Base-by-base conservation (phyloP, 2,888 invertebrate species). In the Anticlea derivata region DNA sequence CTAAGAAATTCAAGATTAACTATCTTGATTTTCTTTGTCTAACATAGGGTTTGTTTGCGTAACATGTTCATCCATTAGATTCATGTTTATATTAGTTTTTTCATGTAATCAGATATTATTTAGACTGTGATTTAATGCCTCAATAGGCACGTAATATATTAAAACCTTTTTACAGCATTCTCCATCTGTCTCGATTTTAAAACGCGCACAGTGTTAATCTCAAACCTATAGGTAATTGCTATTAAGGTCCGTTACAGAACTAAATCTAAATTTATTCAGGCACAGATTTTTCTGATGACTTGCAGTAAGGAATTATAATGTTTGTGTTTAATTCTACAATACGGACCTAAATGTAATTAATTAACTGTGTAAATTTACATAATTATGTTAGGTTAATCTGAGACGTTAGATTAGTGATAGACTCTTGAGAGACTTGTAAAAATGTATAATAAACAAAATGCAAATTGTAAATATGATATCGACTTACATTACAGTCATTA, bases 401-500 rank as follows among this genome's bases (percentile, higher is more conserved):
- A 72, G 74, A 29, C 33, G 50, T 39, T 57, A 58, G 50, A 27
- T 29, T 61, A 55, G 58, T 45, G 29, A 37, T 53, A 60, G 35
- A 77, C 65, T 68, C 66, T 70, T 66, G 69, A 77, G 78, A 84
- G 76, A 77, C 73, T 82, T 89, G 89, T 90, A 90, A 81, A 90
- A 90, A 90, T 90, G 90, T 90, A 90, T 80, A 84, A 81, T 72
- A 73, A 70, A 74, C 60, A 54, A 66, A 80, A 78, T 63, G 75
- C 76, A 82, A 86, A 86, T 83, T 90, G 89, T 90, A 90, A 84
- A 89, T 89, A 89, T 70, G 69, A 83, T 87, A 88, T 86, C 85
- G 88, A 87, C 87, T 88, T 83, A 85, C 78, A 86, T 70, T 87
- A 86, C 89, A 90, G 88, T 90, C 90, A 90, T 86, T 89, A 88